A percentile compares a stretch with the other conserved stretches of the same genome.
These are phyloP conservation scores for Anthophora plumipes DNA, from an alignment of 2,888 invertebrate genomes.

Conservation along the genomic window DNA sequence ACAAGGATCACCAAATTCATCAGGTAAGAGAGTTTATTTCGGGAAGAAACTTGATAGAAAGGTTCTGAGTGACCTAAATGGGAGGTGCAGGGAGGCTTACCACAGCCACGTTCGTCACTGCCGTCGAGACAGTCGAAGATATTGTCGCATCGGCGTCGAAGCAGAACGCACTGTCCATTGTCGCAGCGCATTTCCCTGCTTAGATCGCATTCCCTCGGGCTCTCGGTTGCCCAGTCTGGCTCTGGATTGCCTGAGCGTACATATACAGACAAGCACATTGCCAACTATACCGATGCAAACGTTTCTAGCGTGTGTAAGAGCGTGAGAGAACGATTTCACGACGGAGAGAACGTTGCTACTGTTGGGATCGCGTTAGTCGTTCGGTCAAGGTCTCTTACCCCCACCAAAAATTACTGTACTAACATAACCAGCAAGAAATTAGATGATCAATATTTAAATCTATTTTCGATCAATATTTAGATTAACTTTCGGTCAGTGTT, in stretches of 20 bases:
- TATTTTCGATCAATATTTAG: no score
- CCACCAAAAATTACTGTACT: not conserved
- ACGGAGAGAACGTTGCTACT: conserved; percentile 1
- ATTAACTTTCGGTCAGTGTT: no score
- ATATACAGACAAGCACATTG: conserved; percentile 59
- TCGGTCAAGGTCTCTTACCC: not conserved
- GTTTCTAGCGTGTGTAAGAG: not conserved
- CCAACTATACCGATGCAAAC: conserved; percentile 48
- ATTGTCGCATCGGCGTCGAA: conserved; percentile 88
- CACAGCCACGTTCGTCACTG: conserved; percentile 88
- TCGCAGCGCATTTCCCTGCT: conserved; percentile 85
- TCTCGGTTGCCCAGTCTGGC: conserved; percentile 60
- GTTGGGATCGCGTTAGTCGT: not conserved
- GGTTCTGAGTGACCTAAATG: conserved; percentile 18
- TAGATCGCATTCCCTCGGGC: conserved; percentile 73
- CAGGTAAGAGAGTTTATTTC: no score
- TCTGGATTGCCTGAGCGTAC: conserved; percentile 69
- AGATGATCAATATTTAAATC: no score
- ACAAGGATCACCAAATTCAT: no score
- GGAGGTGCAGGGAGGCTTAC: conserved; percentile 51
- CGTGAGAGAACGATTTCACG: not conserved
- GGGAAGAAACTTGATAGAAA: not conserved
- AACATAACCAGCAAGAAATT: no score
- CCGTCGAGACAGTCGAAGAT: conserved; percentile 87
- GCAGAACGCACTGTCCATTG: conserved; percentile 87